These are phyloP conservation scores for Chrysolina haemoptera DNA, from an alignment of 2,888 invertebrate genomes.

Conservation along the genomic window DNA sequence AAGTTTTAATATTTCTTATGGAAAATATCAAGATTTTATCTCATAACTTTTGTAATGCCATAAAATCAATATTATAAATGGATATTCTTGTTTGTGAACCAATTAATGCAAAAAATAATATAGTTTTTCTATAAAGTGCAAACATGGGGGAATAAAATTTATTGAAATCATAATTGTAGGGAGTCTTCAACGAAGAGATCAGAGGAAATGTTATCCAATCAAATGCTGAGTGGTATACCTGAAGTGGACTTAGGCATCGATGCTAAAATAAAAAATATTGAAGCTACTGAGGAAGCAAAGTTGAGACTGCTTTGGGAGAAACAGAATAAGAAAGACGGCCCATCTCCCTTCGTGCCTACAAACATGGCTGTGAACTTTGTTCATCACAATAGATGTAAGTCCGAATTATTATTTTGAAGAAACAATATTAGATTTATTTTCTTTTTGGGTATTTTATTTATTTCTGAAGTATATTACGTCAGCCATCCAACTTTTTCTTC, in stretches of 20 bases:
- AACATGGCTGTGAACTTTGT: slow-evolving; percentile 99
- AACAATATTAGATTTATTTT: no score
- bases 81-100: no score
- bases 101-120: no score
- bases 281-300: slow-evolving; percentile 99
- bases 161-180: slow-evolving; percentile 65
- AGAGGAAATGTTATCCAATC: slow-evolving; percentile 99
- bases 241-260: slow-evolving; percentile 99
- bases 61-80: no score
- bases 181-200: slow-evolving; percentile 90
- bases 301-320: slow-evolving; percentile 91
- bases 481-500: neutral
- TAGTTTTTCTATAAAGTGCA: no score
- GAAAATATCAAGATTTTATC: no score
- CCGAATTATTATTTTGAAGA: neutral
- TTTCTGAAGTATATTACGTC: no score
- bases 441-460: neutral
- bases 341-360: slow-evolving; percentile 96
- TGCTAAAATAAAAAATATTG: slow-evolving; percentile 98
- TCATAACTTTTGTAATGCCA: no score
- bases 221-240: slow-evolving; percentile 99
- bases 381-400: slow-evolving; percentile 94
- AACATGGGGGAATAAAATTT: slow-evolving; percentile 37
- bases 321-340: slow-evolving; percentile 92
- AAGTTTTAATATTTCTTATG: no score